Percentiles rank a stretch among this genome's conserved stretches.
phyloP scores from a whole-genome alignment of 92 coral and sea anemone species.

The Parazoanthus darwini region DNA sequence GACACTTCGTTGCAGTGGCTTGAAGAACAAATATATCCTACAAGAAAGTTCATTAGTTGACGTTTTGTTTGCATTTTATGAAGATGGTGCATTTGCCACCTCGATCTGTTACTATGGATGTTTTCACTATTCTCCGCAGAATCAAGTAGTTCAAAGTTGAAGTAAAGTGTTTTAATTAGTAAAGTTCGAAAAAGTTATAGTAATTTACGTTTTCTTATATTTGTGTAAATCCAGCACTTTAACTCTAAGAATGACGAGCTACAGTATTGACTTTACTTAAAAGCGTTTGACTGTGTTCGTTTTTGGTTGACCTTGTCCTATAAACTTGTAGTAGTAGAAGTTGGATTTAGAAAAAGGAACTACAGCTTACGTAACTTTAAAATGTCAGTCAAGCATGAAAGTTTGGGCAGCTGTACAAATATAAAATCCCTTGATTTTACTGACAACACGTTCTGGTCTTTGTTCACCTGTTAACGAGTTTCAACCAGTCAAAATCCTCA shows the following conservation, averaged over 20 bases:
- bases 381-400: background rate
- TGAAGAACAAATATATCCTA: background rate
- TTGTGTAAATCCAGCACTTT: no score
- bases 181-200: no score
- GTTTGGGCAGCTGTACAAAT: background rate
- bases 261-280: no score
- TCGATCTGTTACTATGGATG: no score
- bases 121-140: background rate
- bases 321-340: no score
- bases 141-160: no score
- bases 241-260: no score
- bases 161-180: no score
- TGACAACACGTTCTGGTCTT: background rate
- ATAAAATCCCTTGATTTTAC: background rate
- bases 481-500: background rate
- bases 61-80: slow-evolving; percentile 31
- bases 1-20: background rate
- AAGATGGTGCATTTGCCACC: background rate
- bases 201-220: no score
- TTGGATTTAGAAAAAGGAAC: background rate
- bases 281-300: no score
- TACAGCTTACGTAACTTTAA: background rate
- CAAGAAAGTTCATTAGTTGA: slow-evolving; percentile 2
- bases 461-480: background rate
- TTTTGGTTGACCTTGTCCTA: no score